phyloP scores from a whole-genome alignment of 2,113 vertebrate species.

The Tachysurus fulvidraco region DNA sequence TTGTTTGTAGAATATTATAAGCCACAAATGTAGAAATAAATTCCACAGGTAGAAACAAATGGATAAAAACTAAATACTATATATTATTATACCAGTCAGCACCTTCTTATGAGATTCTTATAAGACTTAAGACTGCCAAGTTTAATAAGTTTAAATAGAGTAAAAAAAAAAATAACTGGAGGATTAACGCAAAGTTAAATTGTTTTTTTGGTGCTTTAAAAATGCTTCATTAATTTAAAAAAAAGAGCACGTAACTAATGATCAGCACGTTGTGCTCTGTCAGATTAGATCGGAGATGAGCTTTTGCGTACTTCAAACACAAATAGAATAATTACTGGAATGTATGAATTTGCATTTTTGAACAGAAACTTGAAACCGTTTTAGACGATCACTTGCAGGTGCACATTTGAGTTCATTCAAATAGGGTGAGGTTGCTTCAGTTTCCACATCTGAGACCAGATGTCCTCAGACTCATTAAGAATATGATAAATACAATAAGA shows the following conservation, averaged over 20 bases:
- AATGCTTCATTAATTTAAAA: neutral
- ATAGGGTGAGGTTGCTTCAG: slow-evolving; percentile 32
- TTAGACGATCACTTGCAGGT: slow-evolving; percentile 58
- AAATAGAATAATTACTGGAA: slow-evolving; percentile 13
- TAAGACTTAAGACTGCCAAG: no score
- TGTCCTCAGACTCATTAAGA: neutral
- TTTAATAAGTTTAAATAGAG: neutral
- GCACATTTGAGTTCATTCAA: slow-evolving; percentile 71
- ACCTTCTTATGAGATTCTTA: neutral
- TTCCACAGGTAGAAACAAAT: neutral
- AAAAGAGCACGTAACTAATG: neutral
- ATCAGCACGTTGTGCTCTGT: neutral
- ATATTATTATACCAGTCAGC: neutral
- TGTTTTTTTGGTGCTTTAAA: neutral
- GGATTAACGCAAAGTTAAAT: neutral
- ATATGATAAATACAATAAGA: neutral
- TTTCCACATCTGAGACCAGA: neutral
- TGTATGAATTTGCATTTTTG: slow-evolving; percentile 32
- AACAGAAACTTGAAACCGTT: slow-evolving; percentile 59
- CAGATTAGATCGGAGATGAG: neutral
- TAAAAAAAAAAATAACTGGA: neutral
- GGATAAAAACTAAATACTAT: neutral
- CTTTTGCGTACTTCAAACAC: slow-evolving; percentile 8
- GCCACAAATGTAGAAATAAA: neutral
- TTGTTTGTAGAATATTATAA: neutral